phyloP scores from a whole-genome alignment of 2,113 vertebrate species.

The Xenopus borealis region DNA sequence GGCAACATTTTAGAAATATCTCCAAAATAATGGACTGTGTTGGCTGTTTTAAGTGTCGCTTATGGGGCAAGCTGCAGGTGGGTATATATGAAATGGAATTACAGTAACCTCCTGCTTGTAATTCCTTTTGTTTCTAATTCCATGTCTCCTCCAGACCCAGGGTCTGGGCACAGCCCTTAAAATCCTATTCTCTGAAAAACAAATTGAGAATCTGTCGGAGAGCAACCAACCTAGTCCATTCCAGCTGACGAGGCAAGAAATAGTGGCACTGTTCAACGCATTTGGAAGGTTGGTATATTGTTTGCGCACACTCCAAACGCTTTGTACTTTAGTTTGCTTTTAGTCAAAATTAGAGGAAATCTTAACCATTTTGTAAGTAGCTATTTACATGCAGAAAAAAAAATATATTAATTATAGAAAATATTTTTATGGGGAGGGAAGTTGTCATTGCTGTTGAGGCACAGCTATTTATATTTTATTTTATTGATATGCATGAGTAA shows the following conservation, averaged over 20 bases:
- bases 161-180: constrained; percentile 88
- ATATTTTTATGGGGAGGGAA: no score
- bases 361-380: no score
- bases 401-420: no score
- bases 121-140: constrained; percentile 6
- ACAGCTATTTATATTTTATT: no score
- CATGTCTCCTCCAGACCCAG: constrained; percentile 71
- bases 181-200: constrained; percentile 86
- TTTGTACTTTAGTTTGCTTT: no score
- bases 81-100: neutral
- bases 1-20: constrained; percentile 87
- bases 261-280: constrained; percentile 87
- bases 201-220: constrained; percentile 79
- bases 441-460: no score
- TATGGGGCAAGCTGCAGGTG: constrained; percentile 94
- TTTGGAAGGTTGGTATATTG: constrained; percentile 79
- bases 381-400: no score
- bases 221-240: constrained; percentile 71
- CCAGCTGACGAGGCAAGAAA: constrained; percentile 86
- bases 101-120: neutral
- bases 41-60: constrained; percentile 88
- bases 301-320: neutral
- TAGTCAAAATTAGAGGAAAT: no score
- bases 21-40: constrained; percentile 95
- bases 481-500: no score